Evolutionary conservation across 2,888 invertebrate species (phyloP).

Genomic region (Idaea aversata): DNA sequence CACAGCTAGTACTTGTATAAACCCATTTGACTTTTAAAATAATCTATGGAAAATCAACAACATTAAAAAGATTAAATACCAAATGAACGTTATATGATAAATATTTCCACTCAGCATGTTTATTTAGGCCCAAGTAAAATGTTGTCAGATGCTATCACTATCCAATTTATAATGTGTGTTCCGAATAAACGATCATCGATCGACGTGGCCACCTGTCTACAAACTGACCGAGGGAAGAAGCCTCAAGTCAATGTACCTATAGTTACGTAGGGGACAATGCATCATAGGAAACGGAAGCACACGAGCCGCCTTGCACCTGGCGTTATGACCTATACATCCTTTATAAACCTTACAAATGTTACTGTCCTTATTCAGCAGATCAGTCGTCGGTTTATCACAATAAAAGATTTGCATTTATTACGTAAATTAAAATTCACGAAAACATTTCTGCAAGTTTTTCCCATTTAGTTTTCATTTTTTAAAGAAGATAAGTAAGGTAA

Average conservation of each 20-base stretch:
- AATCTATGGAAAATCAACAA: slow-evolving; percentile 3
- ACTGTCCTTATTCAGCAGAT: slow-evolving; percentile 13
- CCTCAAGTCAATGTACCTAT: slow-evolving; percentile 5
- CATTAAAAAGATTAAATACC: not conserved
- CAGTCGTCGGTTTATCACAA: not conserved
- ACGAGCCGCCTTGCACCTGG: slow-evolving; percentile 63
- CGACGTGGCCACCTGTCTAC: slow-evolving; percentile 44
- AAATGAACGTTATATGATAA: not conserved
- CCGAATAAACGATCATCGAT: slow-evolving; percentile 32
- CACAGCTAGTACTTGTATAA: no score
- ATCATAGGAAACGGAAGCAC: slow-evolving; percentile 65
- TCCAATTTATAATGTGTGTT: slow-evolving; percentile 24
- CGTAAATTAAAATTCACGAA: no score
- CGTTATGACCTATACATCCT: slow-evolving; percentile 63
- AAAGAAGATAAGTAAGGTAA: no score
- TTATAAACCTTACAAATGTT: slow-evolving; percentile 70
- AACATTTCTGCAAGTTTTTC: no score
- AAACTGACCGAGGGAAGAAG: slow-evolving; percentile 12
- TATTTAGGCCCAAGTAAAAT: slow-evolving; percentile 4
- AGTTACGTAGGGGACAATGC: slow-evolving; percentile 12
- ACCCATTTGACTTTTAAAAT: not conserved
- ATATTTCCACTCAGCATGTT: not conserved
- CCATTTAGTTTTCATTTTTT: no score
- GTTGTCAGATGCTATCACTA: slow-evolving; percentile 20
- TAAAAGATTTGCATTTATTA: no score